These are phyloP conservation scores for Drosophila mercatorum DNA, from an alignment of 2,888 invertebrate genomes.

Conservation along the genomic window DNA sequence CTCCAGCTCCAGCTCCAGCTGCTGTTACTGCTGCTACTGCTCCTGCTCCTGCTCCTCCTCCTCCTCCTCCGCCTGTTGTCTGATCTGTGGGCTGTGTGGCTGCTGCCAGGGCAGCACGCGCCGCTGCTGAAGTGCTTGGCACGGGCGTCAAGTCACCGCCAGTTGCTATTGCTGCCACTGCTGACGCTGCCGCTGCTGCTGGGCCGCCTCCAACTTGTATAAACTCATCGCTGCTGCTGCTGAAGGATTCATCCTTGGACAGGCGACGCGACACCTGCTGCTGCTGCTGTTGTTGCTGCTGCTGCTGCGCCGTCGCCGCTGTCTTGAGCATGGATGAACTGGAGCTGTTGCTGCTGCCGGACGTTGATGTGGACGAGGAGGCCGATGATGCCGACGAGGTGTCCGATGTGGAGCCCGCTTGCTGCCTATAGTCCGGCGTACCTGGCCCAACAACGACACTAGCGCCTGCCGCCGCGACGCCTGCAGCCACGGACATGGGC, in stretches of 20 bases:
- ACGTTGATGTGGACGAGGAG: slow-evolving; percentile 77
- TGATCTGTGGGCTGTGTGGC: slow-evolving; percentile 2
- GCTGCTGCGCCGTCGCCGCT: slow-evolving; percentile 41
- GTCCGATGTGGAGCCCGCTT: slow-evolving; percentile 74
- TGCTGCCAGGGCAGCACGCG: slow-evolving; percentile 57
- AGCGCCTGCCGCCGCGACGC: slow-evolving; percentile 23
- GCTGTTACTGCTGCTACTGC: slow-evolving; percentile 85
- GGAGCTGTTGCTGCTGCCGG: slow-evolving; percentile 81
- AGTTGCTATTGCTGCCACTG: slow-evolving; percentile 18
- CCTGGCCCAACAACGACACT: slow-evolving; percentile 32
- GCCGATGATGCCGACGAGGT: slow-evolving; percentile 80
- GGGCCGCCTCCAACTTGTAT: slow-evolving; percentile 72
- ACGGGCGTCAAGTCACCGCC: slow-evolving; percentile 65
- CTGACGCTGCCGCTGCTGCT: slow-evolving; percentile 2
- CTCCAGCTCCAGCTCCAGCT: not conserved
- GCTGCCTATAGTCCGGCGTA: slow-evolving; percentile 65
- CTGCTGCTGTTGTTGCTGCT: slow-evolving; percentile 28
- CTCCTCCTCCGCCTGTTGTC: slow-evolving; percentile 72
- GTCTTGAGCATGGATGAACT: slow-evolving; percentile 78
- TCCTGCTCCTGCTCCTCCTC: slow-evolving; percentile 73
- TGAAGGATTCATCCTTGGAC: slow-evolving; percentile 92
- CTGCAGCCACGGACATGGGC: slow-evolving; percentile 23
- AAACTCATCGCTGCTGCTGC: slow-evolving; percentile 93
- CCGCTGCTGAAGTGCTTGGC: slow-evolving; percentile 78
- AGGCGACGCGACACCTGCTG: slow-evolving; percentile 85